Conservation (phyloP, 2,113 vertebrate genomes). For the Calypte anna region DNA sequence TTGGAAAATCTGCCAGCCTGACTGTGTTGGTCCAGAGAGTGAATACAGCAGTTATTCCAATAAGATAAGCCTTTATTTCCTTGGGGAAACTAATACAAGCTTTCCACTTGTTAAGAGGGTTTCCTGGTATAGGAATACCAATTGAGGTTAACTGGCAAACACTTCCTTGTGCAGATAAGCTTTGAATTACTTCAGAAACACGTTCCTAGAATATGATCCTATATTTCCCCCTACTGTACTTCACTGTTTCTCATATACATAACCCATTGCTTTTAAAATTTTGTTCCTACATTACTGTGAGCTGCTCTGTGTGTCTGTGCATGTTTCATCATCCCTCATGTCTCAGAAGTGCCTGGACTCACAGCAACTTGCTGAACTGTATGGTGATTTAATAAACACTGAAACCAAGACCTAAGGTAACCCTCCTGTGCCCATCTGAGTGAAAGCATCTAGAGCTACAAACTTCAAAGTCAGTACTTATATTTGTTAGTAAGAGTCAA, state of each 20-base stretch:
- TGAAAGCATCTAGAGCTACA: neutral
- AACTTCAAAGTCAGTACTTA: neutral
- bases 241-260: neutral
- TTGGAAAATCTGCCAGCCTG: neutral
- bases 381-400: neutral
- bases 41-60: neutral
- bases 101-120: conserved; percentile 1
- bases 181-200: conserved; percentile 39
- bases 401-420: neutral
- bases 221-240: neutral
- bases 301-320: neutral
- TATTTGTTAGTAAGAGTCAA: neutral
- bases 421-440: neutral
- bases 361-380: neutral
- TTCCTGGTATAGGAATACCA: conserved; percentile 40
- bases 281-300: neutral
- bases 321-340: neutral
- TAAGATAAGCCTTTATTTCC: conserved; percentile 40
- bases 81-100: neutral
- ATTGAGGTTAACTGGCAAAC: conserved; percentile 29
- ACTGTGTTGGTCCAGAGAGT: neutral
- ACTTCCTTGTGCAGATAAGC: conserved; percentile 50
- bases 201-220: neutral
- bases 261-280: neutral
- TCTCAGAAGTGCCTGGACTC: neutral